Conservation (phyloP, 1,140 invertebrate species). For the Battus philenor region DNA sequence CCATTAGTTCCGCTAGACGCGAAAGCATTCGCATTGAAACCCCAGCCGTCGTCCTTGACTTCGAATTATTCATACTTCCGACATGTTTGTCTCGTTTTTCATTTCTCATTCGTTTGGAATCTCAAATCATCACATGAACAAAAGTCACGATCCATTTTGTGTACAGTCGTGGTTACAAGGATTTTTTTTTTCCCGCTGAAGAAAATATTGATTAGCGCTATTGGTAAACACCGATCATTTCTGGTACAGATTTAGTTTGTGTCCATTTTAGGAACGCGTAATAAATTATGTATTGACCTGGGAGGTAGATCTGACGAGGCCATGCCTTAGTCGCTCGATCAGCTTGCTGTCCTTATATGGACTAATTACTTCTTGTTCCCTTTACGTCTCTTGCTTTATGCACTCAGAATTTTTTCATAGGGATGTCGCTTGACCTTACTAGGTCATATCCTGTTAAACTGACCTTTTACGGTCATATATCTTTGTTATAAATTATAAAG, state of each 20-base stretch:
- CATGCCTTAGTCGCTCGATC: slow-evolving; percentile 29
- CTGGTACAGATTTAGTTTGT: slow-evolving; percentile 25
- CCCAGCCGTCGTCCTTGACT: slow-evolving; percentile 30
- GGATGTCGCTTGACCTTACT: slow-evolving; percentile 8
- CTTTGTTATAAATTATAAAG: too few species aligned
- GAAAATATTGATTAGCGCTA: too few species aligned
- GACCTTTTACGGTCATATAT: too few species aligned
- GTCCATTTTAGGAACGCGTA: slow-evolving; percentile 35
- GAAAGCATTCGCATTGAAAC: slow-evolving; percentile 41
- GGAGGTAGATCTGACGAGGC: slow-evolving; percentile 23
- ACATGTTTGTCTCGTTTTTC: background rate
- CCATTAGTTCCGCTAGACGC: slow-evolving; percentile 56
- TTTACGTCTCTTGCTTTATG: slow-evolving; percentile 10
- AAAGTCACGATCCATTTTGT: too few species aligned
- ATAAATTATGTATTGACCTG: slow-evolving; percentile 45
- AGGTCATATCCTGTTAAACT: too few species aligned
- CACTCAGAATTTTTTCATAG: slow-evolving; percentile 5
- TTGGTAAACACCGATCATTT: too few species aligned
- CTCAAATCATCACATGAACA: too few species aligned
- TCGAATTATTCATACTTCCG: background rate
- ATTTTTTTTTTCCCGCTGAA: too few species aligned
- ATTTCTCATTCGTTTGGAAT: too few species aligned
- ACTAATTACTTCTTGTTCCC: slow-evolving; percentile 40
- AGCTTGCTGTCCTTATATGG: slow-evolving; percentile 36
- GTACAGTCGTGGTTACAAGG: too few species aligned